Evolutionary conservation across 2,797 vertebrate species (phyloP).

Genomic region (Taenioides sp.): DNA sequence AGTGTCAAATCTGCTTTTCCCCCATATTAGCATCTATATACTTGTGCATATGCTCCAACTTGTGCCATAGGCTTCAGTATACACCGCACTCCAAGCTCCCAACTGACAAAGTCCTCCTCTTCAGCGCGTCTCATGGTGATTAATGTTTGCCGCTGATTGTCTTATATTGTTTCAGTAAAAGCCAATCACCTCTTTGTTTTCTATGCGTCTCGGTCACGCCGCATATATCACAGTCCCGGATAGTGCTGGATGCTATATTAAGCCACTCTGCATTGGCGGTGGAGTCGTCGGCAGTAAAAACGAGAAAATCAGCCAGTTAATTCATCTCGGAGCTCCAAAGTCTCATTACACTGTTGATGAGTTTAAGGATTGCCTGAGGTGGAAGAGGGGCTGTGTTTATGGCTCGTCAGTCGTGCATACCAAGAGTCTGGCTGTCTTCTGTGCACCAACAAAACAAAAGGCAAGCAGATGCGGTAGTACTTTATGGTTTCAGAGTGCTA

Average conservation of each 20-base stretch:
- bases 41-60: background rate
- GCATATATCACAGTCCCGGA: slow-evolving; percentile 46
- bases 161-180: slow-evolving; percentile 32
- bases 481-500: slow-evolving; percentile 38
- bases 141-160: slow-evolving; percentile 34
- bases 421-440: slow-evolving; percentile 52
- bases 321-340: slow-evolving; percentile 79
- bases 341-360: slow-evolving; percentile 81
- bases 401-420: slow-evolving; percentile 58
- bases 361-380: slow-evolving; percentile 72
- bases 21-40: background rate
- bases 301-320: slow-evolving; percentile 77
- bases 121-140: slow-evolving; percentile 11
- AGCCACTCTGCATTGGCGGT: slow-evolving; percentile 49
- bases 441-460: slow-evolving; percentile 69
- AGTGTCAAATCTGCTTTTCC: background rate
- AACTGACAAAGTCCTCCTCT: slow-evolving; percentile 15
- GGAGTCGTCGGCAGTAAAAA: slow-evolving; percentile 29
- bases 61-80: background rate
- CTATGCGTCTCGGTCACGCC: slow-evolving; percentile 32
- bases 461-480: slow-evolving; percentile 54
- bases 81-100: slow-evolving; percentile 18
- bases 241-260: slow-evolving; percentile 48
- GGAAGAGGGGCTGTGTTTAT: slow-evolving; percentile 67
- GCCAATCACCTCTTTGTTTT: slow-evolving; percentile 33